Evolutionary conservation across 2,113 vertebrate species (phyloP).

Genomic region (Tragelaphus scriptus): DNA sequence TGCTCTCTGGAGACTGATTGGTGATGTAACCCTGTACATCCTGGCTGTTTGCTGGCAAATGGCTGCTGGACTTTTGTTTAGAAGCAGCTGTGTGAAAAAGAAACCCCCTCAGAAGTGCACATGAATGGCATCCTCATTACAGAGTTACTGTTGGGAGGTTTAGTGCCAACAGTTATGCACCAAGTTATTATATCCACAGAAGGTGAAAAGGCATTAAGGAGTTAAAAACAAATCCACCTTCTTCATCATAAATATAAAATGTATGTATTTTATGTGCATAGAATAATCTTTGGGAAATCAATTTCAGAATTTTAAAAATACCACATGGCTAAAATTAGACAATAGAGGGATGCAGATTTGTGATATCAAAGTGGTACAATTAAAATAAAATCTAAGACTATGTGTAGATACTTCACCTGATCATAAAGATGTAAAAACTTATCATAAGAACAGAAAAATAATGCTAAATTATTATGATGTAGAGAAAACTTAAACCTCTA

Average conservation of each 20-base stretch:
- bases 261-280: conserved; percentile 69
- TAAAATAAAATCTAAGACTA: conserved; percentile 50
- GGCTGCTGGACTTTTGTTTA: conserved; percentile 96
- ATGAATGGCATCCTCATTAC: conserved; percentile 84
- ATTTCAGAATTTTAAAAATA: conserved; percentile 64
- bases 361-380: conserved; percentile 59
- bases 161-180: conserved; percentile 72
- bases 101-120: conserved; percentile 89
- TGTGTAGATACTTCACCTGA: conserved; percentile 58
- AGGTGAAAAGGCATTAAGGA: conserved; percentile 68
- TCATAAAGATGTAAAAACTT: conserved; percentile 54
- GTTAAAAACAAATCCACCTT: conserved; percentile 62
- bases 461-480: conserved; percentile 55
- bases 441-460: conserved; percentile 64
- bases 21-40: conserved; percentile 89
- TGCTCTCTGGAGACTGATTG: conserved; percentile 99
- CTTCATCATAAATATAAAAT: conserved; percentile 60
- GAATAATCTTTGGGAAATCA: conserved; percentile 53
- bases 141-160: conserved; percentile 80
- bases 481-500: conserved; percentile 43
- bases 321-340: conserved; percentile 49
- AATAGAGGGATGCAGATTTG: conserved; percentile 64
- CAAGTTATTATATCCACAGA: conserved; percentile 66
- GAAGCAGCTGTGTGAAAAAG: conserved; percentile 91
- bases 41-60: conserved; percentile 87